Evolutionary conservation across 92 coral and sea anemone species (phyloP).

Genomic region (Epizoanthus stellaris): DNA sequence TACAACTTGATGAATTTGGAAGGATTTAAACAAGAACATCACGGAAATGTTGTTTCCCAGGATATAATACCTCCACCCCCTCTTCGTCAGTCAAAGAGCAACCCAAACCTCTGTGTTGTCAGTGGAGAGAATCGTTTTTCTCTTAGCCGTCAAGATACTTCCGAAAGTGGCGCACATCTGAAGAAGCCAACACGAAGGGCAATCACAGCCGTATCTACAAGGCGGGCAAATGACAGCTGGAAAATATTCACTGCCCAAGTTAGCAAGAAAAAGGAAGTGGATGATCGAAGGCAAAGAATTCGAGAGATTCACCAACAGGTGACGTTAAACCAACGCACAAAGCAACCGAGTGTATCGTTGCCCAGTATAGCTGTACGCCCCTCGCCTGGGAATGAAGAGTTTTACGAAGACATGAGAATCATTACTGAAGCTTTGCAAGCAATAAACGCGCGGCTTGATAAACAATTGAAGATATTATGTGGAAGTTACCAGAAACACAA

Average conservation of each 20-base stretch:
- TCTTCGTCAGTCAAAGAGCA: conserved; percentile 26
- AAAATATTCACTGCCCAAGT: neutral
- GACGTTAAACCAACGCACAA: neutral
- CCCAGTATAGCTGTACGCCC: neutral
- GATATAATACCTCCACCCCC: neutral
- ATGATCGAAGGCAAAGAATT: conserved; percentile 16
- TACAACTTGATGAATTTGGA: neutral
- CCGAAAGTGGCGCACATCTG: neutral
- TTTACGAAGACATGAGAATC: conserved; percentile 32
- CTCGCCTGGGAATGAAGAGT: neutral
- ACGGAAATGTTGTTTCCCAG: neutral
- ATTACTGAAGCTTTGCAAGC: conserved; percentile 31
- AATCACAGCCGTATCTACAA: neutral
- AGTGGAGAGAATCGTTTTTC: too few species aligned
- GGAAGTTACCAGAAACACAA: neutral
- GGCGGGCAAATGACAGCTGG: neutral
- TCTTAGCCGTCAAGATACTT: too few species aligned
- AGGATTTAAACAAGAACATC: neutral
- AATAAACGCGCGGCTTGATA: conserved; percentile 3
- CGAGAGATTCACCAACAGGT: conserved; percentile 20
- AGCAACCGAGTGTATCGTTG: conserved; percentile 1
- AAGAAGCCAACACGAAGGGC: neutral
- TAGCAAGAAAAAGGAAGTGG: conserved; percentile 2
- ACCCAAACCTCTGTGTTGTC: neutral
- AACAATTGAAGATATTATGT: neutral